phyloP scores from a whole-genome alignment of 2,113 vertebrate species.

The Coturnix japonica region DNA sequence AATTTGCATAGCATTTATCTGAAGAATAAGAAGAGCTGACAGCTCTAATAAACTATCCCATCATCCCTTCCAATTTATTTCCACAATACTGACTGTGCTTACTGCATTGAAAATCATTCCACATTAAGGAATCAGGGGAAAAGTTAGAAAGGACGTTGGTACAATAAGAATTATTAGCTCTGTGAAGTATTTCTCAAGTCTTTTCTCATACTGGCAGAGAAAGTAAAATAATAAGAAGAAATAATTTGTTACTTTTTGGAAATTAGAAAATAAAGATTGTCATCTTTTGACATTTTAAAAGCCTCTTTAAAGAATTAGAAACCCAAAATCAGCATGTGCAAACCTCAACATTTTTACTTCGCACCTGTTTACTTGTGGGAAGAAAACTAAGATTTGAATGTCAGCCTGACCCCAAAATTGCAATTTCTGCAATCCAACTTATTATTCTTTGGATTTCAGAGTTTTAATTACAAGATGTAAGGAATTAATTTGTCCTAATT shows the following conservation, averaged over 20 bases:
- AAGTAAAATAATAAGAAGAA: neutral
- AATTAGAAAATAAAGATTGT: neutral
- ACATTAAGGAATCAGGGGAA: neutral
- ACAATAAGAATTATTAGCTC: neutral
- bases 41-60: conserved; percentile 1
- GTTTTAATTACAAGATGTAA: neutral
- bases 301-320: neutral
- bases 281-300: neutral
- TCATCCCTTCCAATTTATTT: conserved; percentile 27
- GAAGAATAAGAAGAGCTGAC: conserved; percentile 21
- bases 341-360: neutral
- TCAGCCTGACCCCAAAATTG: neutral
- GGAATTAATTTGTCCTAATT: neutral
- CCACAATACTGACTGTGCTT: neutral
- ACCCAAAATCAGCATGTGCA: neutral
- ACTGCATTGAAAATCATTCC: conserved; percentile 26
- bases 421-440: neutral
- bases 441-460: neutral
- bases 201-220: neutral
- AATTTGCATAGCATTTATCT: neutral
- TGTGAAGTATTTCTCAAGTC: neutral
- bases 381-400: neutral
- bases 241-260: neutral
- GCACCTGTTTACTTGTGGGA: neutral
- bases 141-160: neutral